phyloP scores from a whole-genome alignment of 2,888 invertebrate species.

The Lochmaea capreae region DNA sequence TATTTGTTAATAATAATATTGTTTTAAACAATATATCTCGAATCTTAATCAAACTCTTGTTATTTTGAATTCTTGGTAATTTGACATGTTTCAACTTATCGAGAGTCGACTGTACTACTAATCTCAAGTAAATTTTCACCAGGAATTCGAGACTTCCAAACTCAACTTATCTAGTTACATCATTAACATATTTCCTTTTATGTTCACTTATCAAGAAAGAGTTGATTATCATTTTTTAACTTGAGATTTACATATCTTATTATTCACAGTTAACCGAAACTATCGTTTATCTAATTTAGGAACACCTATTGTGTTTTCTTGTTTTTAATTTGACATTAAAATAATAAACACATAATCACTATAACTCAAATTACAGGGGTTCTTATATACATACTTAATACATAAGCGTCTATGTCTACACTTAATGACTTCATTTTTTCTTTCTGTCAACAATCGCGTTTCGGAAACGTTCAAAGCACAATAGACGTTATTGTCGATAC shows the following conservation, averaged over 20 bases:
- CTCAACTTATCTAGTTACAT: too few species aligned
- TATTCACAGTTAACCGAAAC: neutral
- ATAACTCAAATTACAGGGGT: slow-evolving; percentile 1
- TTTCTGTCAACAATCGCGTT: slow-evolving; percentile 3
- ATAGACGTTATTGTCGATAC: slow-evolving; percentile 15
- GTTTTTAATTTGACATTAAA: neutral
- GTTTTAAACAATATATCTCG: too few species aligned
- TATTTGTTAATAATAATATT: too few species aligned
- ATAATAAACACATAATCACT: slow-evolving; percentile 7
- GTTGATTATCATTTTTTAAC: neutral
- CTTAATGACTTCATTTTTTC: slow-evolving; percentile 20
- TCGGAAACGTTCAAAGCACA: slow-evolving; percentile 10
- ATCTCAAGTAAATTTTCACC: too few species aligned
- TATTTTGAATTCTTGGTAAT: too few species aligned
- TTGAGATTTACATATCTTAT: neutral
- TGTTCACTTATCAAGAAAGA: too few species aligned
- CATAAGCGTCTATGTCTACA: slow-evolving; percentile 8
- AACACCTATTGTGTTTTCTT: neutral
- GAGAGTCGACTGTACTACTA: too few species aligned
- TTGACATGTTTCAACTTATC: too few species aligned
- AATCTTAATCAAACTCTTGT: too few species aligned
- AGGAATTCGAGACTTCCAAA: too few species aligned
- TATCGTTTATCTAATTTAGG: neutral
- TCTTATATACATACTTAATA: neutral
- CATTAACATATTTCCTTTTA: too few species aligned